Percentiles rank a stretch among this genome's conserved stretches.
phyloP scores from a whole-genome alignment of 1,140 invertebrate genomes.

The Dendrolimus kikuchii region DNA sequence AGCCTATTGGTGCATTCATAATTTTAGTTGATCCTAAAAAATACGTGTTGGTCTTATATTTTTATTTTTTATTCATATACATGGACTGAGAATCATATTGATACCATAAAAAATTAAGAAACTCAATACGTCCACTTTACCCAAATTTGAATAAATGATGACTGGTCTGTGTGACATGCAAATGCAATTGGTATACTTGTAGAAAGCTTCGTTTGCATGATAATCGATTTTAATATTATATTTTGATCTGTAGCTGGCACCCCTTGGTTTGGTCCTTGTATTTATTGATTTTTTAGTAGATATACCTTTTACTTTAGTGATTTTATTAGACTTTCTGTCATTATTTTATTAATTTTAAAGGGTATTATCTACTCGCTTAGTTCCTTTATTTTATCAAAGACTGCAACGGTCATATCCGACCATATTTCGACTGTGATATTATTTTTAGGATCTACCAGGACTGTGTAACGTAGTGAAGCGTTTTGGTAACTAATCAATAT shows the following conservation, averaged over 20 bases:
- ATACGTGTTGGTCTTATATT: background rate
- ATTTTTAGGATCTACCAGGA: slow-evolving; percentile 41
- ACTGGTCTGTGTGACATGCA: slow-evolving; percentile 23
- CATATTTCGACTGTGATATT: slow-evolving; percentile 62
- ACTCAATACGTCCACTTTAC: too few relatives aligned
- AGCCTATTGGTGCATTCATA: slow-evolving; percentile 1
- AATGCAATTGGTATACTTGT: slow-evolving; percentile 41
- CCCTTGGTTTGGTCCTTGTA: slow-evolving; percentile 68
- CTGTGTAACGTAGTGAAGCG: slow-evolving; percentile 14
- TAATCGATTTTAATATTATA: slow-evolving; percentile 47
- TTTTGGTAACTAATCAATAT: slow-evolving; percentile 23
- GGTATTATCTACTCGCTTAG: background rate
- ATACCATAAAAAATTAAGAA: too few relatives aligned
- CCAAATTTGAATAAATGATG: background rate
- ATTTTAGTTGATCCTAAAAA: background rate
- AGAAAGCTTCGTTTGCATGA: slow-evolving; percentile 61
- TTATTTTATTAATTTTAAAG: slow-evolving; percentile 11
- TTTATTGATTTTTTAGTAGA: slow-evolving; percentile 41
- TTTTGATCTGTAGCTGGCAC: slow-evolving; percentile 67
- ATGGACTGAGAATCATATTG: background rate
- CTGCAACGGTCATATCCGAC: slow-evolving; percentile 42
- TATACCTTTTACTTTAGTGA: slow-evolving; percentile 25
- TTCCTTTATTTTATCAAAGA: slow-evolving; percentile 34
- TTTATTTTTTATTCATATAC: background rate
- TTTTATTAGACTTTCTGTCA: slow-evolving; percentile 12